Conservation (phyloP, 2,113 vertebrate species). For the Aleadryas rufinucha region DNA sequence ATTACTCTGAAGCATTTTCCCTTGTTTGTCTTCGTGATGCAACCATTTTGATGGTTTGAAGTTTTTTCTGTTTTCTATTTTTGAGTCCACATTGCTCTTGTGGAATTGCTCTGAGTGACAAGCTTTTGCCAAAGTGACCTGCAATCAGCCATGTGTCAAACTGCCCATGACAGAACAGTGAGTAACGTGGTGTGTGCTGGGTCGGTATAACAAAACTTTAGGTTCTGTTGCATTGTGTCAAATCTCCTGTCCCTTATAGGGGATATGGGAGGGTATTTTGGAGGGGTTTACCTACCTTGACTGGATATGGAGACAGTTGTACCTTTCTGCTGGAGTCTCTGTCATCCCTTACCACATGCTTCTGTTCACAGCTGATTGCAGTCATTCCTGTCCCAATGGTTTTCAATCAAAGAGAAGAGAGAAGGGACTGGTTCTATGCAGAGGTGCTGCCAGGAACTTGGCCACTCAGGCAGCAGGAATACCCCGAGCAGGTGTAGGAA, state of each 20-base stretch:
- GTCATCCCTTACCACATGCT: rapidly evolving
- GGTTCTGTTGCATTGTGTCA: background rate
- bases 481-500: background rate
- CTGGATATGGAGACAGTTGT: background rate
- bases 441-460: background rate
- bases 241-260: background rate
- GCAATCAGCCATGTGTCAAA: rapidly evolving
- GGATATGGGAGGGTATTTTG: background rate
- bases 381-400: background rate
- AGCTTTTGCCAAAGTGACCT: background rate
- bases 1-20: background rate
- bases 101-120: background rate
- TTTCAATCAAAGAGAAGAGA: background rate
- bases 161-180: background rate
- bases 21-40: background rate
- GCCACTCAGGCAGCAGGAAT: background rate
- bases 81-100: background rate
- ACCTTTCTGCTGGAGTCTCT: background rate
- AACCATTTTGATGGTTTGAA: background rate
- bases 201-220: background rate
- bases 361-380: background rate
- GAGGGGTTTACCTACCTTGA: background rate
- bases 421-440: rapidly evolving
- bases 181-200: rapidly evolving
- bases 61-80: background rate